Evolutionary conservation across 2,888 invertebrate species (phyloP), one percentile per base, ranked within the genome.

Genomic region (Hirtodrosophila duncani): DNA sequence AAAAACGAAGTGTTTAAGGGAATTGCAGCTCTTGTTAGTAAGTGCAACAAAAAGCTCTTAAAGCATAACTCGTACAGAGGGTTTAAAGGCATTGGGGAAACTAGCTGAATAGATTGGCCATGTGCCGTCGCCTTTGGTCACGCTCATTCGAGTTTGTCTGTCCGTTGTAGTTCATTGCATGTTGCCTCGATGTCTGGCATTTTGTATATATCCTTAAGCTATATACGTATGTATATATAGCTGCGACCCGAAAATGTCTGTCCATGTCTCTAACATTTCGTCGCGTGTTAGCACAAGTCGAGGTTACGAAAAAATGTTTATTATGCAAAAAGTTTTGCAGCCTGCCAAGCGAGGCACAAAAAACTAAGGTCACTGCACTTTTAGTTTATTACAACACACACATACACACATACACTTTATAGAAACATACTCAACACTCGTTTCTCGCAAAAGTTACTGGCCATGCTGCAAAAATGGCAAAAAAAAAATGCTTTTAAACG

Each of bases 101-200:
- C 18, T 13, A 23, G 4, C 18, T 38, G 31, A 11, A n/a, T 24
- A 20, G 11, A 31, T 38, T 43, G n/a, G n/a, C n/a, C n/a, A n/a
- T n/a, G n/a, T n/a, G n/a, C n/a, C n/a, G n/a, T 43, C 24, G 7
- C 10, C 11, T 13, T 43, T 46, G 17, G 23, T 5, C 45, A 34
- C 30, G 30, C 42, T 45, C 27, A 55, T 39, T 46, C 38, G 29
- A 27, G 21, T 38, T 45, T 49, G 67, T 52, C 66, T 57, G 57
- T 53, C 34, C 48, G 74, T 36, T 64, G 64, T 50, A 50, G 71
- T 65, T 75, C 75, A 66, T 67, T 61, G 81, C 82, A 77, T 81
- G 79, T 79, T 67, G 82, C 81, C 82, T 42, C 55, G 51, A 61
- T 81, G 81, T 81, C 82, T 81, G 77, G 67, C 63, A 66, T 60